Evolutionary conservation across 1,140 invertebrate genomes (phyloP).

Genomic region (Ylistrum balloti): DNA sequence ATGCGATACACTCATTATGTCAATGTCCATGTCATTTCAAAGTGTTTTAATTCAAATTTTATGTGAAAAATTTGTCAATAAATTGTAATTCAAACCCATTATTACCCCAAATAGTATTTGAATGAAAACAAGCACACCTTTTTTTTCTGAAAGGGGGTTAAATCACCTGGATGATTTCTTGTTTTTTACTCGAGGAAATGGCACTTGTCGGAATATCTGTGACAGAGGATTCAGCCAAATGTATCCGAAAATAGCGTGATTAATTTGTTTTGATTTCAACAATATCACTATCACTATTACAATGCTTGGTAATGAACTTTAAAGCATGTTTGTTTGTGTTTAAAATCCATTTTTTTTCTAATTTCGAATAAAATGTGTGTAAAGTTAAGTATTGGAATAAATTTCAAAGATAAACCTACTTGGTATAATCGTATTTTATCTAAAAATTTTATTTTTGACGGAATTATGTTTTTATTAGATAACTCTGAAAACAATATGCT

Average conservation of each 20-base stretch:
- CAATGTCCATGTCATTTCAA: slow-evolving; percentile 5
- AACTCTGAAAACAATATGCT: no score
- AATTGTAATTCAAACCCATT: slow-evolving; percentile 40
- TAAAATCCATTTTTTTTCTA: no score
- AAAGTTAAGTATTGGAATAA: no score
- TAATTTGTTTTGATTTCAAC: slow-evolving; percentile 12
- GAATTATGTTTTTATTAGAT: no score
- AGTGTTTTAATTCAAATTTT: slow-evolving; percentile 36
- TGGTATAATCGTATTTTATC: no score
- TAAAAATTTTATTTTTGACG: no score
- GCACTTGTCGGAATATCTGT: not conserved
- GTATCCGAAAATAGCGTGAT: not conserved
- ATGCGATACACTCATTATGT: slow-evolving; percentile 17
- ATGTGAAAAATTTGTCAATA: slow-evolving; percentile 26
- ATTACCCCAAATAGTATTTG: slow-evolving; percentile 9
- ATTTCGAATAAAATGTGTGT: no score
- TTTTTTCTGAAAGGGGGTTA: not conserved
- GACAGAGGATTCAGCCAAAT: not conserved
- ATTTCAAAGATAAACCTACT: no score
- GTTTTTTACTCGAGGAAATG: not conserved
- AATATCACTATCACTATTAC: not conserved
- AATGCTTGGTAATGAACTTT: no score
- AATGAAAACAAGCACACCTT: slow-evolving; percentile 34
- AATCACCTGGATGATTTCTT: not conserved
- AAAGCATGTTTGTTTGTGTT: no score